Percentiles rank a stretch among this genome's conserved stretches.
Conservation (phyloP, 2,797 vertebrate species). For the Artibeus jamaicensis region DNA sequence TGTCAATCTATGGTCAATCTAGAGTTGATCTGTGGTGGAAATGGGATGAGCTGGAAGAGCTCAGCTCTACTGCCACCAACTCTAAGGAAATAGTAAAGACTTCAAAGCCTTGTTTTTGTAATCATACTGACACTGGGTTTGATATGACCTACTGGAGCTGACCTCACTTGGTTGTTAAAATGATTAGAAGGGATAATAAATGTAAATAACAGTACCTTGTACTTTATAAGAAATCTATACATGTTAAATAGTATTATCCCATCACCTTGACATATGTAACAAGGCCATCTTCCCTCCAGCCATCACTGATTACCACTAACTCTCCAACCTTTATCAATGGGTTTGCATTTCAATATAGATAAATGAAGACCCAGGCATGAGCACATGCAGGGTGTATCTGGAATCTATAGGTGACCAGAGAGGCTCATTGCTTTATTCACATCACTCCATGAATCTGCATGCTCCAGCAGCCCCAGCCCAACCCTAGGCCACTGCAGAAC, state of each 20-base stretch:
- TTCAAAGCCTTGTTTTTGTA: not conserved
- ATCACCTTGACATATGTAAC: not conserved
- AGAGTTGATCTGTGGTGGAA: not conserved
- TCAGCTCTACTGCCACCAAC: not conserved
- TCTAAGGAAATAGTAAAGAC: not conserved
- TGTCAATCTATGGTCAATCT: not conserved
- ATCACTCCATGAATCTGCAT: not conserved
- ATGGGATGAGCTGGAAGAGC: not conserved
- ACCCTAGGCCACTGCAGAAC: not conserved
- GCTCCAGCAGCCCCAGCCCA: not conserved
- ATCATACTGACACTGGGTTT: not conserved
- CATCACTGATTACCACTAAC: not conserved
- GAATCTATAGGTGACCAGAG: not conserved
- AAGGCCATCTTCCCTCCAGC: not conserved
- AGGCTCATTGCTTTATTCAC: not conserved
- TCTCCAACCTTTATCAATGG: not conserved
- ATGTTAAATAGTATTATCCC: not conserved
- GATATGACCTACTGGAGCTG: not conserved
- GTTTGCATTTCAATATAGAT: not conserved
- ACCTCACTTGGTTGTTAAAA: not conserved
- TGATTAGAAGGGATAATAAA: not conserved
- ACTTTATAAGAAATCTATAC: not conserved
- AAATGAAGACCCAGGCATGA: not conserved
- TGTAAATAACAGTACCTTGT: accelerated
- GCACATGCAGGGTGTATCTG: accelerated